Evolutionary conservation across 2,797 vertebrate species (phyloP), one percentile per base, ranked within the genome.

Genomic region (Mus minutoides): DNA sequence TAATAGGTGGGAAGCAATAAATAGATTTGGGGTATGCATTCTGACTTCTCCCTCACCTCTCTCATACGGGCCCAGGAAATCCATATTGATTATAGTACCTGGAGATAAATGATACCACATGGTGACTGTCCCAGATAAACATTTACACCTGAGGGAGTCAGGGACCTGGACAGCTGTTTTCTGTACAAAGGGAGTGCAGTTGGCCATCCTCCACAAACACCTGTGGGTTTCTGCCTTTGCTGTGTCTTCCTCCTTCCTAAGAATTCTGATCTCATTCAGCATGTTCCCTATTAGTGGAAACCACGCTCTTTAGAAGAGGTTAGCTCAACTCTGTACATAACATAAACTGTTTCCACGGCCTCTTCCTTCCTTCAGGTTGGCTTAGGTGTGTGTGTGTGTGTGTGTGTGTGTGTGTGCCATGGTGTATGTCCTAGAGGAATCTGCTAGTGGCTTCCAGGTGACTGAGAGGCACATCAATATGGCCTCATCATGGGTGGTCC

Each of bases 201-300:
- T 60, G 77, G 43, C 58, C 58, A 58, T 58, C 22, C 22, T 60
- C 58, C 22, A 60, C 10, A 4, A 14, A 78, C 17, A 16, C 62
- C 11, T 37, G 26, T 29, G 26, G 49, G 19, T 1, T 40, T 34
- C 69, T 52, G 9, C 31, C 76, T 79, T 87, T 62, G 34, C 80
- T 49, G 49, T 6, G 12, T 22, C 29, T 24, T 80, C 8, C 2
- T 67, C 34, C 64, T 88, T 88, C 58, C 37, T 79, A 34, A 77
- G 34, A 85, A 84, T 92, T 73, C 73, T 94, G 86, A 92, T 21
- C 54, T 85, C 31, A 58, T 7, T 71, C 58, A 46, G 29, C 84
- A 37, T 80, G 52, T 46, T 12, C n/a, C 37, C 6, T 80, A 29
- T 64, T 69, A 5, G 46, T 78, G 58, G 77, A 91, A 95, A 56